A percentile compares a stretch with the other conserved stretches of the same genome.
phyloP scores from a whole-genome alignment of 2,113 vertebrate species.

The Acrocephalus kingi region DNA sequence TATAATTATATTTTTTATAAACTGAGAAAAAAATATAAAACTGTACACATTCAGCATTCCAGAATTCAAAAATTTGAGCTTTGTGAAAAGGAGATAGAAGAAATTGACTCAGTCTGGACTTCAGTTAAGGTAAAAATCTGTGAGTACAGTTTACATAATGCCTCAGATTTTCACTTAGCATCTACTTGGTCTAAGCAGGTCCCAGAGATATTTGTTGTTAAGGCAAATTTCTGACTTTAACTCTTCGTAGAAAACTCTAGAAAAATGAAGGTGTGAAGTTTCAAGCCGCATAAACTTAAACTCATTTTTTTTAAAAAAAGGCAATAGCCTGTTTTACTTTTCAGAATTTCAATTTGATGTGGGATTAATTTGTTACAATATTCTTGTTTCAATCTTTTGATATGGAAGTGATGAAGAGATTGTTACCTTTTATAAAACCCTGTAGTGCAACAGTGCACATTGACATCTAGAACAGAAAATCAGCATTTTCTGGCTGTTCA shows the following conservation, averaged over 20 bases:
- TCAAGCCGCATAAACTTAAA: neutral
- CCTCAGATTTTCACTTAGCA: neutral
- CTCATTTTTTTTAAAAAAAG: neutral
- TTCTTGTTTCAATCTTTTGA: neutral
- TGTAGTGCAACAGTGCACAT: neutral
- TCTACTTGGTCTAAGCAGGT: neutral
- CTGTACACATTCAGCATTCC: too few relatives aligned
- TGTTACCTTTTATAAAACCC: neutral
- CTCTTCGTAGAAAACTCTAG: neutral
- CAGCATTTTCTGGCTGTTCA: neutral
- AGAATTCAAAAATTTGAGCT: neutral
- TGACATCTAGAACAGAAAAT: neutral
- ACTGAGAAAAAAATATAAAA: neutral
- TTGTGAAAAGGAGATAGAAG: neutral
- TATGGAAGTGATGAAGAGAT: neutral
- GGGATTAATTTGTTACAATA: neutral
- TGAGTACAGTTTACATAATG: neutral
- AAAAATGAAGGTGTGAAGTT: neutral
- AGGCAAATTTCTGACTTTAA: neutral
- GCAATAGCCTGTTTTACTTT: rapidly evolving
- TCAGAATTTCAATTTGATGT: neutral
- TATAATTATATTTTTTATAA: neutral
- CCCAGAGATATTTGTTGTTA: neutral
- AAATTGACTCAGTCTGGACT: neutral
- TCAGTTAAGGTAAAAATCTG: neutral